phyloP scores from a whole-genome alignment of 2,888 invertebrate genomes.

The Meiosimyza platycephala region DNA sequence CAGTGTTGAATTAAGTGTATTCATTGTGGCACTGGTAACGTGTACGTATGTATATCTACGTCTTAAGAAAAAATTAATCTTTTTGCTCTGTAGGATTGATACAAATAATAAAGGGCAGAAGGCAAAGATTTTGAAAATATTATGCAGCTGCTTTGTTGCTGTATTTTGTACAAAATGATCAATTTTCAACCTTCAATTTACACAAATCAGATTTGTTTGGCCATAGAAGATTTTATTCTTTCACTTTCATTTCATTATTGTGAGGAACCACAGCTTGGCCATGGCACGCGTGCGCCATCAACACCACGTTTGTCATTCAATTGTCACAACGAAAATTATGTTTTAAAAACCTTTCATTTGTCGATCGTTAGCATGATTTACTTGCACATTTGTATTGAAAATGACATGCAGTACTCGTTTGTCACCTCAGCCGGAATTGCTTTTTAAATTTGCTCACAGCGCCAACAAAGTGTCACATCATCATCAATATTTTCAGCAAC shows the following conservation, averaged over 20 bases:
- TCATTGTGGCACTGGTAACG: too few relatives aligned
- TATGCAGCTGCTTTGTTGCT: too few relatives aligned
- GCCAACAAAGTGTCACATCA: slow-evolving; percentile 17
- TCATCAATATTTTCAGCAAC: neutral
- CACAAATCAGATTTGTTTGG: too few relatives aligned
- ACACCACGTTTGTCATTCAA: slow-evolving; percentile 40
- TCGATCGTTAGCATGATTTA: slow-evolving; percentile 2
- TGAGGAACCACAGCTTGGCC: slow-evolving; percentile 33
- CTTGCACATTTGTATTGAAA: neutral
- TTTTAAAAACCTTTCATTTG: slow-evolving; percentile 3
- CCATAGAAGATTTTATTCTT: too few relatives aligned
- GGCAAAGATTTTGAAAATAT: too few relatives aligned
- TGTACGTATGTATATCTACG: too few relatives aligned
- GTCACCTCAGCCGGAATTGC: slow-evolving; percentile 1
- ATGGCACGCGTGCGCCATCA: slow-evolving; percentile 47
- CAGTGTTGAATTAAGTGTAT: neutral
- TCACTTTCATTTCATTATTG: neutral
- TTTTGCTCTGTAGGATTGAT: too few relatives aligned
- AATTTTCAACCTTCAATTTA: too few relatives aligned
- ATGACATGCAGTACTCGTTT: slow-evolving; percentile 13
- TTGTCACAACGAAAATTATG: slow-evolving; percentile 24
- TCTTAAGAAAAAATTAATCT: too few relatives aligned
- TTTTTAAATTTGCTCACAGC: neutral
- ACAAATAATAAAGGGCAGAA: too few relatives aligned
- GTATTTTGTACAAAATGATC: too few relatives aligned